A percentile compares a stretch with the other conserved stretches of the same genome.
These are phyloP conservation scores for Cliona cf. orientalis DNA, from an alignment of 37 sponge, comb jelly and placozoan genomes.

Conservation along the genomic window DNA sequence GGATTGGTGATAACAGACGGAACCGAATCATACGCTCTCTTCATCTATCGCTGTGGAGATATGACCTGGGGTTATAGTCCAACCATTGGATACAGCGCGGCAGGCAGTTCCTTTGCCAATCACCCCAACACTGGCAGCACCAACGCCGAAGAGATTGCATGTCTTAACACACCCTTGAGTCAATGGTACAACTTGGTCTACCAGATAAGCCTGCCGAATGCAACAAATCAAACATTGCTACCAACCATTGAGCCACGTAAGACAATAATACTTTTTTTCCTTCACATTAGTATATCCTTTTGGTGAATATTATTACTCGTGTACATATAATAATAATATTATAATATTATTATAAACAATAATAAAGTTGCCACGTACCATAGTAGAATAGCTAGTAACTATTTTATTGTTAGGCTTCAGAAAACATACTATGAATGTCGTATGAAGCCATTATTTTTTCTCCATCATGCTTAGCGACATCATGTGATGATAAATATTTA, in stretches of 20 bases:
- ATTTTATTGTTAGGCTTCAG: too few species aligned
- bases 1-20: slow-evolving; percentile 72
- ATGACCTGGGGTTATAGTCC: slow-evolving; percentile 59
- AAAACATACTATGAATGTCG: too few species aligned
- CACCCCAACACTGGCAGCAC: slow-evolving; percentile 13
- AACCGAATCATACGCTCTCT: slow-evolving; percentile 54
- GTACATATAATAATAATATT: too few species aligned
- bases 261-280: not conserved
- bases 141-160: slow-evolving; percentile 16
- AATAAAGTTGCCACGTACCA: too few species aligned
- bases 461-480: too few species aligned
- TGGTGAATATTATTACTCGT: too few species aligned
- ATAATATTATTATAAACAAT: too few species aligned
- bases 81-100: slow-evolving; percentile 57
- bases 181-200: slow-evolving; percentile 51
- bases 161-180: slow-evolving; percentile 8
- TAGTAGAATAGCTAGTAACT: too few species aligned
- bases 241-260: slow-evolving; percentile 44
- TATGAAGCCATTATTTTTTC: too few species aligned
- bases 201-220: not conserved
- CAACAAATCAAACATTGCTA: not conserved
- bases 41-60: slow-evolving; percentile 72
- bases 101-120: slow-evolving; percentile 38
- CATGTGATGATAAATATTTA: not conserved
- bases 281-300: too few species aligned